Conservation (phyloP, 2,888 invertebrate species). For the Iphiclides podalirius region DNA sequence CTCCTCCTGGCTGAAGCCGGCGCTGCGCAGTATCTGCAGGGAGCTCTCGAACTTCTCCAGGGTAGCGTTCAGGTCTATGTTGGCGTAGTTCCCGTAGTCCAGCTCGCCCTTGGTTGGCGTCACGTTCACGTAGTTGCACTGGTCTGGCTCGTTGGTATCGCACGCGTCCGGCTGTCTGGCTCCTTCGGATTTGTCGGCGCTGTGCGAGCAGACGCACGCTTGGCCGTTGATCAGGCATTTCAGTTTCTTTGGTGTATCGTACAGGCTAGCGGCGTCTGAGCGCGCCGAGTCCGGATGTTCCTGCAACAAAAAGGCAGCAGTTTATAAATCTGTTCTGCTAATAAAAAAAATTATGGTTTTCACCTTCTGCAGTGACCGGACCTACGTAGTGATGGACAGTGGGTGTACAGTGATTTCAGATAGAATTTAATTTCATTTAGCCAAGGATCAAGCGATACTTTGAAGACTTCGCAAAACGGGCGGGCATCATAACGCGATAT, state of each 20-base stretch:
- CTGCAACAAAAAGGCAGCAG: conserved; percentile 38
- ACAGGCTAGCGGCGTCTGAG: conserved; percentile 74
- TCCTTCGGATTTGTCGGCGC: conserved; percentile 78
- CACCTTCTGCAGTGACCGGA: too few species aligned
- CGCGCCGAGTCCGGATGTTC: conserved; percentile 64
- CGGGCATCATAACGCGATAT: too few species aligned
- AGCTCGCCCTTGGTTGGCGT: conserved; percentile 57
- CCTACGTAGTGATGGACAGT: too few species aligned
- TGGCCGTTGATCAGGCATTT: conserved; percentile 83
- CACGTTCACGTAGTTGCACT: conserved; percentile 77
- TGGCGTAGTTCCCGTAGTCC: conserved; percentile 83
- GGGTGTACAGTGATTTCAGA: too few species aligned
- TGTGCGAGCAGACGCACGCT: conserved; percentile 77
- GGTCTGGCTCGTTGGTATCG: conserved; percentile 40
- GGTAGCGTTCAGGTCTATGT: conserved; percentile 87
- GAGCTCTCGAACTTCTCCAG: conserved; percentile 89
- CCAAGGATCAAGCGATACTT: too few species aligned
- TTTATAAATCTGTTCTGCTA: too few species aligned
- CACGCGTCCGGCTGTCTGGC: conserved; percentile 23
- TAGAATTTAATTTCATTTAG: too few species aligned
- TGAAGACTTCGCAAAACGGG: too few species aligned
- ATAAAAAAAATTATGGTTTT: too few species aligned
- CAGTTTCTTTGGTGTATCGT: conserved; percentile 88
- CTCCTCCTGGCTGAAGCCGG: conserved; percentile 80
- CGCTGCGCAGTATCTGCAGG: conserved; percentile 82